These are phyloP conservation scores for Myotis planiceps DNA, from an alignment of 2,797 vertebrate species.

Conservation along the genomic window DNA sequence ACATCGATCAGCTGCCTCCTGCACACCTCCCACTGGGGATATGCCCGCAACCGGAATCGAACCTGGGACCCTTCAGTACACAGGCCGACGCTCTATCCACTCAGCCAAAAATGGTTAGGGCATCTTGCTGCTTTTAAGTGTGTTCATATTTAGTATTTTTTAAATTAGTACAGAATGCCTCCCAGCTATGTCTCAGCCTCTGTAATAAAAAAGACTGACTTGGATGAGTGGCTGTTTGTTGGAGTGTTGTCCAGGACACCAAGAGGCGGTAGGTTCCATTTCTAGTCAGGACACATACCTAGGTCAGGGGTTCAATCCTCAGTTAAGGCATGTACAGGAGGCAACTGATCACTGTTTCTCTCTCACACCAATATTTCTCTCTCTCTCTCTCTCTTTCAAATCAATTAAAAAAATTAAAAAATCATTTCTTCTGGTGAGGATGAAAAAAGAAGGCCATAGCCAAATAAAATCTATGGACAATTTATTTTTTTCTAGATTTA, in stretches of 20 bases:
- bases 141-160: constrained; percentile 14
- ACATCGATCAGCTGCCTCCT: too few relatives aligned
- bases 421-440: neutral
- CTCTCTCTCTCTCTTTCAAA: too few relatives aligned
- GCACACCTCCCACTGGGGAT: too few relatives aligned
- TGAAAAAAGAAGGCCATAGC: neutral
- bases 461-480: neutral
- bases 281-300: neutral
- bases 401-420: too few relatives aligned
- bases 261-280: neutral
- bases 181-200: neutral
- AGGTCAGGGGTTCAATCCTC: neutral
- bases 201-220: neutral
- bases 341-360: neutral
- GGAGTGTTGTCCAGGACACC: neutral
- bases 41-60: too few relatives aligned
- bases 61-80: too few relatives aligned
- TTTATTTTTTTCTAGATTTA: neutral
- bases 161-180: neutral
- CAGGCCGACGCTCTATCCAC: too few relatives aligned
- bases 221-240: neutral
- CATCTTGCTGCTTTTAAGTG: neutral
- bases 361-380: too few relatives aligned
- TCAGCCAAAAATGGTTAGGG: too few relatives aligned
- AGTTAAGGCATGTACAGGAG: neutral